Base-by-base conservation (phyloP, 2,113 vertebrate species). In the Pristiophorus japonicus region DNA sequence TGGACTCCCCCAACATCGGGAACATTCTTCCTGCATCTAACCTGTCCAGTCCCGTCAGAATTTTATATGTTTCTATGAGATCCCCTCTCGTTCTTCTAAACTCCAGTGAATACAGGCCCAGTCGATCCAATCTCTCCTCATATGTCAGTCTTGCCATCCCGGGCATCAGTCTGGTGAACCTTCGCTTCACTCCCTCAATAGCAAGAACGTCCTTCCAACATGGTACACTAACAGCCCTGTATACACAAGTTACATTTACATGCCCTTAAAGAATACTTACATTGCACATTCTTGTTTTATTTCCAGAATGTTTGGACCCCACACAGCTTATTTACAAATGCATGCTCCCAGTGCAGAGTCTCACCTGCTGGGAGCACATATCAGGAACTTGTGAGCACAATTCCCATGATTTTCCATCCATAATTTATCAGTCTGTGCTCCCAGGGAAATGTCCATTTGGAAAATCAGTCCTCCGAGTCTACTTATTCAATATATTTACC, bases 151-250 rank as follows among this genome's bases (percentile, higher is more conserved):
- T n/a, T n/a, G n/a, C n/a, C n/a, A n/a, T n/a, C n/a, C n/a, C n/a
- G n/a, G n/a, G n/a, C n/a, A n/a, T n/a, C n/a, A n/a, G n/a, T n/a
- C n/a, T n/a, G n/a, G n/a, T n/a, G n/a, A n/a, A n/a, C n/a, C n/a
- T n/a, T n/a, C n/a, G n/a, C n/a, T n/a, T n/a, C n/a, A n/a, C n/a
- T n/a, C n/a, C n/a, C n/a, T n/a, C n/a, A n/a, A n/a, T n/a, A n/a
- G n/a, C n/a, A n/a, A n/a, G n/a, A n/a, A n/a, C n/a, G n/a, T 62
- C 30, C 30, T 91, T 91, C 62, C 30, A 91, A 91, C 87, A 88
- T 55, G 10, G 45, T 20, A 14, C 11, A 78, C 34, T 14, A n/a
- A 78, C 38, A 45, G 27, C 30, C n/a, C 30, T 34, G 38, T 42
- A 18, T 81, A 81, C 78, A 81, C 4, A 22, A 42, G 18, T 81